Conservation (phyloP, 2,797 vertebrate genomes). For the Etheostoma perlongum region DNA sequence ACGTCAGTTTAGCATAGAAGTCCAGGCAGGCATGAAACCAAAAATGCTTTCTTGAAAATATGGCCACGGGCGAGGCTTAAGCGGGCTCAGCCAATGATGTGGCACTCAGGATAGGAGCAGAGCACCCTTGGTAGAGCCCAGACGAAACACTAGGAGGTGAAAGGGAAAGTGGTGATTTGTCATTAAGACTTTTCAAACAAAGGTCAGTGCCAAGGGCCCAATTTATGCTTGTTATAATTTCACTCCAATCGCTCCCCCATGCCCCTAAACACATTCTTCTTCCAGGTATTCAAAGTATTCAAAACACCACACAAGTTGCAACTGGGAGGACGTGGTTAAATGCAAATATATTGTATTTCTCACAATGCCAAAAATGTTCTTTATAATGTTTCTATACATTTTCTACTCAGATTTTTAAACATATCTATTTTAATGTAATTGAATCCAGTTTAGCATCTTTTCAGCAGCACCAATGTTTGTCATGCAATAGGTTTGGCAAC, state of each 20-base stretch:
- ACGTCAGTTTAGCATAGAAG: conserved; percentile 53
- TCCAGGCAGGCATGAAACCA: conserved; percentile 68
- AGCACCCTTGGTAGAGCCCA: conserved; percentile 73
- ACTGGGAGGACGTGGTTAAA: conserved; percentile 32
- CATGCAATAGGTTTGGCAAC: conserved; percentile 46
- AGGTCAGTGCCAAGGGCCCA: conserved; percentile 78
- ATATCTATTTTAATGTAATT: conserved; percentile 27
- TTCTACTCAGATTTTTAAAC: conserved; percentile 14
- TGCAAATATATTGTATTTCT: conserved; percentile 17
- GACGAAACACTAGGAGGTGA: conserved; percentile 81
- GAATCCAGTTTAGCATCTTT: conserved; percentile 21
- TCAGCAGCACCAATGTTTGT: conserved; percentile 36
- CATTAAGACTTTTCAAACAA: conserved; percentile 84
- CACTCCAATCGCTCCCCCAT: conserved; percentile 61
- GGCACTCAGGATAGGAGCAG: conserved; percentile 63
- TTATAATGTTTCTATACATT: neutral
- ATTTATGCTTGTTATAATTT: conserved; percentile 79
- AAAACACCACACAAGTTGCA: conserved; percentile 40
- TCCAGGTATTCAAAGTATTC: conserved; percentile 32
- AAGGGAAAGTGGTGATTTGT: conserved; percentile 86
- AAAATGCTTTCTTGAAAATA: conserved; percentile 67
- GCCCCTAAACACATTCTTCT: conserved; percentile 61
- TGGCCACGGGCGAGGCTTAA: conserved; percentile 69
- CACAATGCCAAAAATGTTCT: conserved; percentile 21
- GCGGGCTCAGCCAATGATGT: conserved; percentile 68